phyloP scores from a whole-genome alignment of 2,888 invertebrate species.

The Sinopyrophorus schimmeli region DNA sequence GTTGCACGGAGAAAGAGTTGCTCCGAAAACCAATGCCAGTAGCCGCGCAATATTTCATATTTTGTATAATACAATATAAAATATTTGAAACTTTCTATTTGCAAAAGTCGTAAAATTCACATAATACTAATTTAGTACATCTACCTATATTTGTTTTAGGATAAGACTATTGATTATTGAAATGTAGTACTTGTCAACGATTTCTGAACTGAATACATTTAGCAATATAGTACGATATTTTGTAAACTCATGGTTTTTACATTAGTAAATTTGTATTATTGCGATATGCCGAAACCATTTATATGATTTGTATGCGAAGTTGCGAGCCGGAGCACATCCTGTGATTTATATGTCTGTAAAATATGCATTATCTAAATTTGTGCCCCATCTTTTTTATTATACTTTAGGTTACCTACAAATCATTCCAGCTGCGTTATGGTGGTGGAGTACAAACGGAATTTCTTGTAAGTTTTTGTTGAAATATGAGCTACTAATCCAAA shows the following conservation, averaged over 20 bases:
- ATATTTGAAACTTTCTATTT: too few species aligned
- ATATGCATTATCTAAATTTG: conserved; percentile 57
- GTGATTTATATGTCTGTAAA: conserved; percentile 54
- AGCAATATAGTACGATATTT: conserved; percentile 31
- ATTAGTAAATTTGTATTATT: conserved; percentile 46
- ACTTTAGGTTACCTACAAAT: conserved; percentile 52
- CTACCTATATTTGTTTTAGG: too few species aligned
- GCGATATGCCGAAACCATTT: conserved; percentile 46
- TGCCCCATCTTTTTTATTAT: conserved; percentile 55
- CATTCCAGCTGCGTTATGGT: conserved; percentile 45
- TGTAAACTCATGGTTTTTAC: conserved; percentile 41
- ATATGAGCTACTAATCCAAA: too few species aligned
- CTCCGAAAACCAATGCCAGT: conserved; percentile 13
- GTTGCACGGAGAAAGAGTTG: conserved; percentile 33
- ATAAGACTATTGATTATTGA: too few species aligned
- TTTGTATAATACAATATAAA: conserved; percentile 29
- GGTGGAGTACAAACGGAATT: conserved; percentile 27
- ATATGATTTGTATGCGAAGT: conserved; percentile 51
- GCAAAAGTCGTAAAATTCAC: too few species aligned
- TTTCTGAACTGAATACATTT: conserved; percentile 17
- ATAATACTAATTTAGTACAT: too few species aligned
- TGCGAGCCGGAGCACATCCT: conserved; percentile 50
- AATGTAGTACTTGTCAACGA: too few species aligned
- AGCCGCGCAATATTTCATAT: conserved; percentile 17
- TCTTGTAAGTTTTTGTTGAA: conserved; percentile 21